Evolutionary conservation across 2,797 vertebrate genomes (phyloP).

Genomic region (Gambusia yucatana): DNA sequence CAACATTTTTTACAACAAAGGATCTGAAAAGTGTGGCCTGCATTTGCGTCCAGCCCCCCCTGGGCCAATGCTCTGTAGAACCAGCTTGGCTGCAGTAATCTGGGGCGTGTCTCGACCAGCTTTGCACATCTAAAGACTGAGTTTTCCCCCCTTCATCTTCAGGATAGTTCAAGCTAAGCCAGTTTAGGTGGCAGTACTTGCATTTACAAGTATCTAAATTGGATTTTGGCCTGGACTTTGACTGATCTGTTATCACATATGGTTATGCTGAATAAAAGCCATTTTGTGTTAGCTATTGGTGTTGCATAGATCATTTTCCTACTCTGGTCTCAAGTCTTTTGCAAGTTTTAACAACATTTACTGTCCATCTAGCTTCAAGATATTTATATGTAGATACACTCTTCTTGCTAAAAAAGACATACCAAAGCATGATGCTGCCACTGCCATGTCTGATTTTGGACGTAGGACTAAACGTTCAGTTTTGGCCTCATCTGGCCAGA

Average conservation of each 20-base stretch:
- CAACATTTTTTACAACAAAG: neutral
- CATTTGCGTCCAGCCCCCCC: neutral
- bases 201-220: neutral
- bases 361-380: neutral
- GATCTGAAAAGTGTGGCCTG: neutral
- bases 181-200: neutral
- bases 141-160: neutral
- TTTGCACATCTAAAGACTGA: neutral
- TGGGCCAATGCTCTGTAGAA: neutral
- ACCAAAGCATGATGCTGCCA: neutral
- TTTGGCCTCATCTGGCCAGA: neutral
- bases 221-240: neutral
- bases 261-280: neutral
- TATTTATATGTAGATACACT: neutral
- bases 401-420: neutral
- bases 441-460: neutral
- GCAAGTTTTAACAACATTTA: neutral
- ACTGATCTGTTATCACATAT: neutral
- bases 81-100: neutral
- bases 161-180: neutral
- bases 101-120: neutral
- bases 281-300: neutral
- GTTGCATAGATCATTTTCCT: neutral
- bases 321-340: neutral
- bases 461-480: neutral